These are phyloP conservation scores for Mongoloraphidia duomilia DNA, from an alignment of 2,888 invertebrate species.

Conservation along the genomic window DNA sequence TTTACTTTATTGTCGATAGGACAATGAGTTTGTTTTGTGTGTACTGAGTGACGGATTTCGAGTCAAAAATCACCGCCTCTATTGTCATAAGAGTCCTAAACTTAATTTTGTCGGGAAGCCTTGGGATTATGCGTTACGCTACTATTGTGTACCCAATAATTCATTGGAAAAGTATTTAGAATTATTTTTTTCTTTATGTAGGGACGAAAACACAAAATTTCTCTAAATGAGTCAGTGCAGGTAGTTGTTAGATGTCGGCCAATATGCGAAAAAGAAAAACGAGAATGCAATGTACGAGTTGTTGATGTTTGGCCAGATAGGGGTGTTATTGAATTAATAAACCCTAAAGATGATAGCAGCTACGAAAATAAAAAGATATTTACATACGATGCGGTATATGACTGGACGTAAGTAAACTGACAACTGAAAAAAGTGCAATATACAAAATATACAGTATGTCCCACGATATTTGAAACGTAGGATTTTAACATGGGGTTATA, in stretches of 20 bases:
- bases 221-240: conserved; percentile 72
- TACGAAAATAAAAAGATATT: conserved; percentile 79
- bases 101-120: no score
- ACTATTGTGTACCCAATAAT: no score
- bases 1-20: no score
- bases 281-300: conserved; percentile 58
- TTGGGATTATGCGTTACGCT: no score
- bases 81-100: no score
- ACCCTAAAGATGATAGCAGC: conserved; percentile 54
- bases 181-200: background rate
- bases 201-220: background rate
- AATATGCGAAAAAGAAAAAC: conserved; percentile 73
- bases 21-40: no score
- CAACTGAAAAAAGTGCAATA: background rate
- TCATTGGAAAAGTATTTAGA: background rate
- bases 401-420: conserved; percentile 45
- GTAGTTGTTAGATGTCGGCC: conserved; percentile 96
- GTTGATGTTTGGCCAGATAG: conserved; percentile 74
- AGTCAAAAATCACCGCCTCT: no score
- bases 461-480: background rate
- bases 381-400: conserved; percentile 96
- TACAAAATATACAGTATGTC: background rate
- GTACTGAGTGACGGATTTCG: no score
- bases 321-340: conserved; percentile 81
- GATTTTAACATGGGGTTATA: background rate